These are phyloP conservation scores for Drosophila guanche DNA, from an alignment of 1,140 invertebrate species.

Conservation along the genomic window DNA sequence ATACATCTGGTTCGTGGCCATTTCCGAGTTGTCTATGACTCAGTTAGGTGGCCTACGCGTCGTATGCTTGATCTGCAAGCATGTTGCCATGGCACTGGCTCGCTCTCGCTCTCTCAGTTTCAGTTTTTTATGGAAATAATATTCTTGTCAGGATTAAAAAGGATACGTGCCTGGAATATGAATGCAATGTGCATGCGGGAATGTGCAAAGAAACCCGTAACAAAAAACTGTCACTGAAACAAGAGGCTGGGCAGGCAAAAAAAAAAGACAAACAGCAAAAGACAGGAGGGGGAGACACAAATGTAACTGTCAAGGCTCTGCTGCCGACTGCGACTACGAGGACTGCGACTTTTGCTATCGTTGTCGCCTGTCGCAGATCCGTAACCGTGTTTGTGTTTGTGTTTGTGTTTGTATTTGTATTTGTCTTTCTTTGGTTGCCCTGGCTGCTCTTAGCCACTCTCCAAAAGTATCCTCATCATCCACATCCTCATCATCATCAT, in stretches of 20 bases:
- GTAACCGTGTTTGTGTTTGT: slow-evolving; percentile 39
- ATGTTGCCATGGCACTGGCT: slow-evolving; percentile 11
- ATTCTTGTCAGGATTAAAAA: slow-evolving; percentile 83
- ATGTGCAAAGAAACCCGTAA: slow-evolving; percentile 13
- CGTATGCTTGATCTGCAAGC: slow-evolving; percentile 58
- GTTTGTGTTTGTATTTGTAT: slow-evolving; percentile 52
- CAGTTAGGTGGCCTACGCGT: slow-evolving; percentile 44
- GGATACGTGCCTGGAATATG: slow-evolving; percentile 79
- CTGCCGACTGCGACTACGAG: too few species aligned
- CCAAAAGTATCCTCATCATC: slow-evolving; percentile 6
- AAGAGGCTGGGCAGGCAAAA: slow-evolving; percentile 1
- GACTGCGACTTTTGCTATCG: slow-evolving; percentile 57
- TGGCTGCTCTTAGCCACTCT: slow-evolving; percentile 23
- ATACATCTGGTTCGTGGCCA: slow-evolving; percentile 33
- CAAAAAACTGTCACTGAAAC: too few species aligned
- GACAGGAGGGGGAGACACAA: slow-evolving; percentile 20
- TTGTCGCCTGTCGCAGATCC: slow-evolving; percentile 48
- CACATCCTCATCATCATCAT: slow-evolving; percentile 44
- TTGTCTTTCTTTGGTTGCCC: slow-evolving; percentile 33
- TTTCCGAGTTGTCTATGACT: slow-evolving; percentile 44
- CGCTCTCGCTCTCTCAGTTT: slow-evolving; percentile 15
- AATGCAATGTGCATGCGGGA: slow-evolving; percentile 61
- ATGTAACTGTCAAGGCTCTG: slow-evolving; percentile 54
- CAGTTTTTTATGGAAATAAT: slow-evolving; percentile 81
- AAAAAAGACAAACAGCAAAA: slow-evolving; percentile 28